Evolutionary conservation across 2,888 invertebrate genomes (phyloP), one percentile per base, ranked within the genome.

Genomic region (Epinotia nisella): DNA sequence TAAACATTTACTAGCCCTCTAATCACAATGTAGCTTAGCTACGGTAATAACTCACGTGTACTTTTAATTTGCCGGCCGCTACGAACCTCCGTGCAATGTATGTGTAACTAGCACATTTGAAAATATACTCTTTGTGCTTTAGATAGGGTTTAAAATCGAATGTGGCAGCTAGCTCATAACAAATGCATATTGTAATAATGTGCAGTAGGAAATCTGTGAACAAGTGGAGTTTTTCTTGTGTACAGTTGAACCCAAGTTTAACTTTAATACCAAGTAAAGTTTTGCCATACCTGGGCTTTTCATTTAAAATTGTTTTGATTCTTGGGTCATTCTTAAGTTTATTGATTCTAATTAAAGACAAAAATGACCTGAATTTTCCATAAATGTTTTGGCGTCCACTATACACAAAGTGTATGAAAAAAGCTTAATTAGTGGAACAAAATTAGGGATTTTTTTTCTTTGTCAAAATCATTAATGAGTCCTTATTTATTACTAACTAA

Each of bases 181-280:
- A 49, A 49, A 49, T 49, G 49, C 15, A 49, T 13, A 49, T n/a
- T 49, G 15, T n/a, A 49, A 7, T 49, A 4, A 1, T 49, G n/a
- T 49, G 49, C 49, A n/a, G n/a, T 49, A 49, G n/a, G 49, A n/a
- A 49, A 49, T n/a, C 49, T 49, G 13, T 41, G n/a, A 49, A n/a
- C 49, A 49, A 49, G 49, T 49, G 49, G 13, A 45, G 15, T 15
- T 49, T 49, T 49, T 49, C 7, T 49, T n/a, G 15, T 45, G 3
- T 45, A 13, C 4, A 45, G 13, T 45, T 45, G 15, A 15, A 45
- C 35, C 7, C 35, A 35, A 9, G 35, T 35, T 35, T 9, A 9
- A 35, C 35, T 35, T 35, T 9, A 35, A 35, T 9, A 35, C 1
- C 9, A 9, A 35, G 9, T 9, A 24, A 24, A 29, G 7, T 29